A percentile compares a stretch with the other conserved stretches of the same genome.
Evolutionary conservation across 2,888 invertebrate species (phyloP).

Genomic region (Phyto melanocephala): DNA sequence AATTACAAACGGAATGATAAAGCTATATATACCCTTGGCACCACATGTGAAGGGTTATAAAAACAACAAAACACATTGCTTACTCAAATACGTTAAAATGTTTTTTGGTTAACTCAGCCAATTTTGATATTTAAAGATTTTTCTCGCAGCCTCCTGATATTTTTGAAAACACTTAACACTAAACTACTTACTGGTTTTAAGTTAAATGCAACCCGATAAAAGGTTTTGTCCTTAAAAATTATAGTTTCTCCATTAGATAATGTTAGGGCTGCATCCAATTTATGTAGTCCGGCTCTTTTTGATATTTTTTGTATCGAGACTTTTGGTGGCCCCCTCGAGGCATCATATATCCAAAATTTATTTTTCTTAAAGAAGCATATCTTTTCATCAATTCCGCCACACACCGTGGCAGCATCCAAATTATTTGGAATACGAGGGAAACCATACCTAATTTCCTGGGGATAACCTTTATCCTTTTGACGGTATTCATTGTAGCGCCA

Average conservation of each 20-base stretch:
- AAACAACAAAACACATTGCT: too few relatives aligned
- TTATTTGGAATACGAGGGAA: conserved; percentile 96
- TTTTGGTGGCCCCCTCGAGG: too few relatives aligned
- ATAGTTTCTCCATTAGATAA: conserved; percentile 98
- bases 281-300: conserved; percentile 91
- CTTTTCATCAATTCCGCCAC: conserved; percentile 95
- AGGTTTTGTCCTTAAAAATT: conserved; percentile 94
- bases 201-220: conserved; percentile 97
- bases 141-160: too few relatives aligned
- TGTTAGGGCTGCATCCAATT: conserved; percentile 92
- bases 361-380: conserved; percentile 97
- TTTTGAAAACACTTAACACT: too few relatives aligned
- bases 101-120: too few relatives aligned
- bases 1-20: too few relatives aligned
- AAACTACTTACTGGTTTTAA: conserved; percentile 90
- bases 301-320: too few relatives aligned
- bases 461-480: conserved; percentile 91
- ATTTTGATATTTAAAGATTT: too few relatives aligned
- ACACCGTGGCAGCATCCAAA: conserved; percentile 94
- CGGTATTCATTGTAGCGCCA: conserved; percentile 91
- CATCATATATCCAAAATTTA: conserved; percentile 92
- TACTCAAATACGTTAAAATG: too few relatives aligned
- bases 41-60: too few relatives aligned
- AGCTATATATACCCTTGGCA: too few relatives aligned
- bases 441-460: conserved; percentile 94